Evolutionary conservation across 2,797 vertebrate genomes (phyloP), one percentile per base, ranked within the genome.

Genomic region (Leuciscus waleckii): DNA sequence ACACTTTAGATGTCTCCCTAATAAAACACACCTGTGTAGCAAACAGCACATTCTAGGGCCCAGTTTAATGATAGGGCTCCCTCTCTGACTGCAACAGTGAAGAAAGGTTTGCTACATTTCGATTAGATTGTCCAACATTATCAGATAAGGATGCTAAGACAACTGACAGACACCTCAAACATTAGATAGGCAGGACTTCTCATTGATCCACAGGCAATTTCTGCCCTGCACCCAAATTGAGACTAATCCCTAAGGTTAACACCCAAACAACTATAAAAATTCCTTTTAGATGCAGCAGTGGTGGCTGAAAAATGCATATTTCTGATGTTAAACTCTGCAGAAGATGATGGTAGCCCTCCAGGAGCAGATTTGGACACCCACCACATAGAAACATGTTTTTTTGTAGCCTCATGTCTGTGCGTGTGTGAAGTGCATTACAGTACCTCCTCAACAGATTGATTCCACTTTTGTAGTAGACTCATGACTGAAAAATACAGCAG

Each of bases 401-500:
- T 26, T 75, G 1, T 32, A 14, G 58, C 4, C n/a, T 61, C n/a
- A 26, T 61, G n/a, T 26, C 13, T 61, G 5, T 35, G 9, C 6
- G 2, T 63, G 2, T 41, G 37, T 41, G 5, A 75, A 63, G 49
- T 81, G 63, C 29, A 58, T 71, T 32, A 7, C 9, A 91, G 89
- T 92, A 94, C 92, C 87, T 94, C 89, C 41, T 88, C 88, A 1
- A 85, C 86, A 39, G 89, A 26, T 17, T 90, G 88, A 65, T 90
- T 88, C 95, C 94, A 95, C 85, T 94, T 94, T 85, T 95, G 95
- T 69, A 97, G 91, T 76, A 97, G 89, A 74, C 93, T 91, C 85
- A 96, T 91, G 82, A 96, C 87, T 1, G 93, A 94, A 92, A 94
- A 96, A 86, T 96, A 97, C n/a, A 96, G 91, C 71, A 96, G 82